Conservation (phyloP, 2,888 invertebrate species). For the Sisyra nigra region DNA sequence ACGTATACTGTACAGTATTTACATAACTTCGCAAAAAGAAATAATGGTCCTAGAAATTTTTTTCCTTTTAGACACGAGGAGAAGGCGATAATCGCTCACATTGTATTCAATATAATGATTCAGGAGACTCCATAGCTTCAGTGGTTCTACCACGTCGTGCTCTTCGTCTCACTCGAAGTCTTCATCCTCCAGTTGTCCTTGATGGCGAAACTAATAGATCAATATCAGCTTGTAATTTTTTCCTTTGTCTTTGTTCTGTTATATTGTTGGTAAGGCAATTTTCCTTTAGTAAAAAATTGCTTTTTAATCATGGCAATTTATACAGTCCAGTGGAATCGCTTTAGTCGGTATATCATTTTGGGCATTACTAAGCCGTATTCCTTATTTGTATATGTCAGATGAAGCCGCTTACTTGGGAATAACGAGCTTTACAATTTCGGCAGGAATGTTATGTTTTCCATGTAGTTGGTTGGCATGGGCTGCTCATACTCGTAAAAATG, state of each 20-base stretch:
- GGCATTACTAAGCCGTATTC: conserved; percentile 12
- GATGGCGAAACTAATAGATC: conserved; percentile 9
- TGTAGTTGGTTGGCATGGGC: conserved; percentile 14
- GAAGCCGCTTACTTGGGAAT: conserved; percentile 10
- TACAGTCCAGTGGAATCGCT: conserved; percentile 12
- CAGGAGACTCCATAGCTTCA: conserved; percentile 13
- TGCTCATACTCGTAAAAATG: conserved; percentile 12
- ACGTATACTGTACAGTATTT: no score
- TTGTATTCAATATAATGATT: conserved; percentile 2
- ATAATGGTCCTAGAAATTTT: no score
- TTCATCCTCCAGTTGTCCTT: conserved; percentile 2
- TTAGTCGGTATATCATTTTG: conserved; percentile 11
- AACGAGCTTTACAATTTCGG: conserved; percentile 11
- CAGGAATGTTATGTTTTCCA: conserved; percentile 13
- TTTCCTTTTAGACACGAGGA: no score
- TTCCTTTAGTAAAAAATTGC: neutral
- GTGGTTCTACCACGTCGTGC: conserved; percentile 12
- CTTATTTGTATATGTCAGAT: conserved; percentile 12
- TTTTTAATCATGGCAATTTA: neutral
- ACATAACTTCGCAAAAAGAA: no score
- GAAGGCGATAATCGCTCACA: no score
- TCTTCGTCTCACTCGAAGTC: conserved; percentile 4
- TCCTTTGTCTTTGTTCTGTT: conserved; percentile 13
- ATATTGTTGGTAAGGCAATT: conserved; percentile 12
- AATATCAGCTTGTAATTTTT: conserved; percentile 12